A percentile compares a stretch with the other conserved stretches of the same genome.
These are phyloP conservation scores for Zoroaster sp. DNA, from an alignment of 53 echinoderm and acorn worm genomes.

Conservation along the genomic window DNA sequence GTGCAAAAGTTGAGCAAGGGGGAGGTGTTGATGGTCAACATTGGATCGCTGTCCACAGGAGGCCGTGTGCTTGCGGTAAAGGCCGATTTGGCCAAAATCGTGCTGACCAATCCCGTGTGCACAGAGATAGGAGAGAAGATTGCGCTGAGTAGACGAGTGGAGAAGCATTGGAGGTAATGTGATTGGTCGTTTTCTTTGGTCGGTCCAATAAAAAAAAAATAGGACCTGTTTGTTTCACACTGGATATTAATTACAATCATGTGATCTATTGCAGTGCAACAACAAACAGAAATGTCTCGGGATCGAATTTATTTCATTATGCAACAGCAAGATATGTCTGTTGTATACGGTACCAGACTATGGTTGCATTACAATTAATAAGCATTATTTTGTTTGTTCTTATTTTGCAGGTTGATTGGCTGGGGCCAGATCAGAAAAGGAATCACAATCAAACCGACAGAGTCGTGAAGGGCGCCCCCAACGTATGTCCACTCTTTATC, in stretches of 20 bases:
- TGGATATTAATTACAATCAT: too few relatives aligned
- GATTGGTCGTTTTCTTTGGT: too few relatives aligned
- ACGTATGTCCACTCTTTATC: background rate
- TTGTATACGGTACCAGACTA: too few relatives aligned
- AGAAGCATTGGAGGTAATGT: conserved; percentile 99
- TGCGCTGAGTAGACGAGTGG: conserved; percentile 94
- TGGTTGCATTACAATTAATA: too few relatives aligned
- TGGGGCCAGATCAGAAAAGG: conserved; percentile 99
- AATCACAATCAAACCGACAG: conserved; percentile 91
- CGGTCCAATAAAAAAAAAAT: too few relatives aligned
- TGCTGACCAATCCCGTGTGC: conserved; percentile 97
- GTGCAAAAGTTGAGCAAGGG: conserved; percentile 97
- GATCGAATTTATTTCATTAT: too few relatives aligned
- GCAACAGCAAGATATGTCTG: too few relatives aligned
- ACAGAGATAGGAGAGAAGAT: conserved; percentile 98
- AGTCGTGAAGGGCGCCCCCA: background rate
- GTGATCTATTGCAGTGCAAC: too few relatives aligned
- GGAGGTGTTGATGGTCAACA: conserved; percentile 98
- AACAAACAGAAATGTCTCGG: too few relatives aligned
- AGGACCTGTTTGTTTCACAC: too few relatives aligned
- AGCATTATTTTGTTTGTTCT: background rate
- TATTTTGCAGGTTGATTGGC: conserved; percentile 84
- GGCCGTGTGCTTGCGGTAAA: conserved; percentile 97
- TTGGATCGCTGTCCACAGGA: conserved; percentile 96
- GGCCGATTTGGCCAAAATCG: conserved; percentile 99